These are phyloP conservation scores for Sepiola atlantica DNA, from an alignment of 2,888 invertebrate species.

Conservation along the genomic window DNA sequence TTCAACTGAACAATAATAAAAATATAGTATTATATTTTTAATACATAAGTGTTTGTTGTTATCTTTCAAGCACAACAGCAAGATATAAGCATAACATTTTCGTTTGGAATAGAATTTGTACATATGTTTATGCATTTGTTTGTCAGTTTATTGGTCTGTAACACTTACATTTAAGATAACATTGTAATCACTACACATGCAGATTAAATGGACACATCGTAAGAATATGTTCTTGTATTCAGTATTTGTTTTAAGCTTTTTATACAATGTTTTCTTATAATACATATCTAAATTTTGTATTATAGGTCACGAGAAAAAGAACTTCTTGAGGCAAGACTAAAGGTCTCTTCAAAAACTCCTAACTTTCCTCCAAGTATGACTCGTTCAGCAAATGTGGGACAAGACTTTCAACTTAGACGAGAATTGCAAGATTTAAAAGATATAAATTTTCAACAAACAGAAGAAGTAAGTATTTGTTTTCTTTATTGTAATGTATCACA, in stretches of 20 bases:
- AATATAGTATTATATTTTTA: too few species aligned
- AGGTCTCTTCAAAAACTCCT: not conserved
- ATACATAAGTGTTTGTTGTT: too few species aligned
- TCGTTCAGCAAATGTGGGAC: not conserved
- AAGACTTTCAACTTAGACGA: not conserved
- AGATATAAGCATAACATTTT: too few species aligned
- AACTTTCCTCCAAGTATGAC: not conserved
- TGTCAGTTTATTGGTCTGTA: too few species aligned
- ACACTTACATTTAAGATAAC: too few species aligned
- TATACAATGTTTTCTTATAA: not conserved
- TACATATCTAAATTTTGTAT: not conserved
- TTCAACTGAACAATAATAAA: too few species aligned
- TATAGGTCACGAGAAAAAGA: conserved; percentile 36
- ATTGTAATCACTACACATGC: too few species aligned
- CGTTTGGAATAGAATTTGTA: too few species aligned
- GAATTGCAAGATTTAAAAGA: conserved; percentile 40
- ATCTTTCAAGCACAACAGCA: too few species aligned
- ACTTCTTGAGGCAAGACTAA: not conserved
- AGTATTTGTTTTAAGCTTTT: not conserved
- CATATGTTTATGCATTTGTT: too few species aligned
- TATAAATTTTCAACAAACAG: not conserved
- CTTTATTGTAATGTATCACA: not conserved
- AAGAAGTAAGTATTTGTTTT: not conserved
- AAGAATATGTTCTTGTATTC: not conserved
- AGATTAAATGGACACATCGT: not conserved